A percentile compares a stretch with the other conserved stretches of the same genome.
Conservation (phyloP, 2,113 vertebrate genomes). For the Ochotona princeps region DNA sequence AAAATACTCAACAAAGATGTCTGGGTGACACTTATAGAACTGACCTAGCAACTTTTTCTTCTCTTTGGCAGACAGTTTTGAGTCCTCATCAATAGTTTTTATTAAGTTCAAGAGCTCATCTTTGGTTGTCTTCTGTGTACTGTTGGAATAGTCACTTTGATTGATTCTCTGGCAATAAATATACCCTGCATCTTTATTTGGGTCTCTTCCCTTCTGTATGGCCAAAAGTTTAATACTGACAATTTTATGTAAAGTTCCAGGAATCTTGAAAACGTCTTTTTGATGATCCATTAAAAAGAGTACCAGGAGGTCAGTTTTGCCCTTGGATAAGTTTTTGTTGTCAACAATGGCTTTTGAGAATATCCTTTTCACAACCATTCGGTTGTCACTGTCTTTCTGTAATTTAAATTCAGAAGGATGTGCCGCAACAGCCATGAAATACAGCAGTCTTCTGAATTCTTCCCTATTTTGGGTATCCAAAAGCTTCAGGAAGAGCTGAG, state of each 20-base stretch:
- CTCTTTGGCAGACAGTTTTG: conserved; percentile 92
- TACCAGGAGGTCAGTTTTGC: conserved; percentile 96
- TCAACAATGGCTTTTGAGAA: conserved; percentile 95
- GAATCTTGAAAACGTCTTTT: conserved; percentile 96
- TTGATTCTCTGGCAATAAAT: conserved; percentile 91
- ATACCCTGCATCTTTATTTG: conserved; percentile 88
- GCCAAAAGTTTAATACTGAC: conserved; percentile 93
- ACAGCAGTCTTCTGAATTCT: conserved; percentile 94
- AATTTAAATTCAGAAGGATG: conserved; percentile 91
- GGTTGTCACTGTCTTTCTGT: conserved; percentile 96
- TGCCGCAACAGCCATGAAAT: conserved; percentile 95
- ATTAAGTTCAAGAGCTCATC: conserved; percentile 92
- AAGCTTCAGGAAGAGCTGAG: conserved; percentile 96
- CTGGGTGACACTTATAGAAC: conserved; percentile 95
- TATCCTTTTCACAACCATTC: conserved; percentile 96
- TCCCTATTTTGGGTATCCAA: conserved; percentile 93
- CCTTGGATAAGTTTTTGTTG: conserved; percentile 93
- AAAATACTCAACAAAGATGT: conserved; percentile 96
- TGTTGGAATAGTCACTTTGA: conserved; percentile 85
- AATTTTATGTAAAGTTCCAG: conserved; percentile 94
- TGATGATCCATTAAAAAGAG: conserved; percentile 97
- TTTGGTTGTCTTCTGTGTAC: conserved; percentile 90
- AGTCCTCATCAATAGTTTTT: conserved; percentile 92
- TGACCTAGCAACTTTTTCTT: conserved; percentile 93
- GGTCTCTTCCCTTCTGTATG: conserved; percentile 92